phyloP scores from a whole-genome alignment of 2,888 invertebrate genomes.

The Rapana venosa region DNA sequence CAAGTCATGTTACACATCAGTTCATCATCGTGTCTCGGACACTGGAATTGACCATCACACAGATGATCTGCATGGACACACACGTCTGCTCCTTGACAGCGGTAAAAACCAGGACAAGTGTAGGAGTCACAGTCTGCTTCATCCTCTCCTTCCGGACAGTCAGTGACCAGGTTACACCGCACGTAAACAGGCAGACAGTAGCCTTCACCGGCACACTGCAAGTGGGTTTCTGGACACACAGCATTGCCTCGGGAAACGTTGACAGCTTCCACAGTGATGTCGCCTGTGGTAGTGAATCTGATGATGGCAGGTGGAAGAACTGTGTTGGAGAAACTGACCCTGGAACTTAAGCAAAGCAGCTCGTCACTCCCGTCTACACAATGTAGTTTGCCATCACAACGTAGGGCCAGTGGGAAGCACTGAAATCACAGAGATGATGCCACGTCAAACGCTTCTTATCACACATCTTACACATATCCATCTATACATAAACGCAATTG shows the following conservation, averaged over 20 bases:
- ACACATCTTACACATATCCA: not conserved
- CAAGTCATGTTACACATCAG: slow-evolving; percentile 4
- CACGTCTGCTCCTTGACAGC: not conserved
- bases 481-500: not conserved
- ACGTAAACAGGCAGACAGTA: slow-evolving; percentile 31
- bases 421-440: not conserved
- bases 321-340: not conserved
- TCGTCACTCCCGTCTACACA: slow-evolving; percentile 18
- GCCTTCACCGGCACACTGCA: slow-evolving; percentile 14
- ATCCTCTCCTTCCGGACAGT: slow-evolving; percentile 29
- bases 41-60: slow-evolving; percentile 21
- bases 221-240: slow-evolving; percentile 25
- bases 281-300: not conserved
- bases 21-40: slow-evolving; percentile 26
- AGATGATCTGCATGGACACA: slow-evolving; percentile 27
- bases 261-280: not conserved
- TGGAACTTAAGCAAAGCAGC: not conserved
- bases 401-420: not conserved
- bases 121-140: slow-evolving; percentile 21
- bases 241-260: not conserved
- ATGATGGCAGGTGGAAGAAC: slow-evolving; percentile 17
- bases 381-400: not conserved
- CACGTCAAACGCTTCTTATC: not conserved
- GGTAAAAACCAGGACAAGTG: slow-evolving; percentile 36
- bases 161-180: slow-evolving; percentile 9